Conservation (phyloP, 1,140 invertebrate genomes). For the Oscheius sp. region DNA sequence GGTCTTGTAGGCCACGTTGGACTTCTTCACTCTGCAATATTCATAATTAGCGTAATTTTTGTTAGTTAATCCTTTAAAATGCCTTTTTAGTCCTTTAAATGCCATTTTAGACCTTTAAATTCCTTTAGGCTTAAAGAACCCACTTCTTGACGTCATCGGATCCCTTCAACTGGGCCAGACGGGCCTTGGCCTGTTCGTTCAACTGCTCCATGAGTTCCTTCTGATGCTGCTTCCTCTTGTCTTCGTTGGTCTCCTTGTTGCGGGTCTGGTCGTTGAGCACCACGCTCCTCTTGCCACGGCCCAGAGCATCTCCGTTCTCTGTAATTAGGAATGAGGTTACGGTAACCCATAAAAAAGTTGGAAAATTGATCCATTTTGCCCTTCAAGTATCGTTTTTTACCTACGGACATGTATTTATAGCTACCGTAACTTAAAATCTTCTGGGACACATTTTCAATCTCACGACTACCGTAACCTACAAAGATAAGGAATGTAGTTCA, state of each 20-base stretch:
- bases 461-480: no score
- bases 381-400: no score
- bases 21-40: constrained; percentile 70
- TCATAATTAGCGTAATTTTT: background rate
- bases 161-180: constrained; percentile 78
- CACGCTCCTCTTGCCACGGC: constrained; percentile 83
- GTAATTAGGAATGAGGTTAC: constrained; percentile 63
- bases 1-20: constrained; percentile 90
- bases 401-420: no score
- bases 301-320: constrained; percentile 64
- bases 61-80: no score
- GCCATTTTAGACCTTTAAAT: background rate
- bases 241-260: constrained; percentile 91
- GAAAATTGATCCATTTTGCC: constrained; percentile 60
- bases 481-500: no score
- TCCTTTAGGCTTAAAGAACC: background rate
- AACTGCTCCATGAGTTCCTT: constrained; percentile 84
- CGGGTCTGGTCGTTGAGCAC: constrained; percentile 90
- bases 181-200: constrained; percentile 86
- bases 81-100: background rate
- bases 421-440: no score
- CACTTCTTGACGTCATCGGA: constrained; percentile 78
- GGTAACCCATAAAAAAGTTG: constrained; percentile 31
- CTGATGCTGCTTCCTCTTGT: constrained; percentile 93
- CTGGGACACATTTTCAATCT: no score